Evolutionary conservation across 2,888 invertebrate genomes (phyloP).

Genomic region (Dendrolimus houi): DNA sequence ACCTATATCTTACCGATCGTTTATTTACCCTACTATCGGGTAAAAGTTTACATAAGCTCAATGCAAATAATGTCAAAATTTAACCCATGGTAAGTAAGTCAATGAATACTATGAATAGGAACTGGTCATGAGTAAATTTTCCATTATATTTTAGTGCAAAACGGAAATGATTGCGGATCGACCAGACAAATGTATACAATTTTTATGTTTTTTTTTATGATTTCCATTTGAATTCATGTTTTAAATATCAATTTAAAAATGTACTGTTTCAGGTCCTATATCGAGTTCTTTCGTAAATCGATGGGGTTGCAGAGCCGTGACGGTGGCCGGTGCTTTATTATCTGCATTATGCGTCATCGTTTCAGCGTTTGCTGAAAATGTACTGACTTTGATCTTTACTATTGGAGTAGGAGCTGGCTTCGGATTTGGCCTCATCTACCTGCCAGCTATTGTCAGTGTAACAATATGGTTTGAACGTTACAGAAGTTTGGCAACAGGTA

Average conservation of each 20-base stretch:
- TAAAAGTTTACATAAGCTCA: too few relatives aligned
- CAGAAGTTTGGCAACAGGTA: conserved; percentile 94
- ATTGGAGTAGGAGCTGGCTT: conserved; percentile 96
- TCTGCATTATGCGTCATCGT: conserved; percentile 85
- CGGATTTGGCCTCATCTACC: conserved; percentile 97
- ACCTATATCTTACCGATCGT: too few relatives aligned
- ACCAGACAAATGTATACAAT: too few relatives aligned
- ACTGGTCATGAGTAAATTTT: too few relatives aligned
- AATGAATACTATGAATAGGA: too few relatives aligned
- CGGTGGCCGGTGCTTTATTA: conserved; percentile 90
- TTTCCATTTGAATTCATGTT: not conserved
- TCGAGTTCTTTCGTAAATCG: conserved; percentile 96
- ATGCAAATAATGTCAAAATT: too few relatives aligned
- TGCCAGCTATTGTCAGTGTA: conserved; percentile 98
- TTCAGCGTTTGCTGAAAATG: conserved; percentile 89
- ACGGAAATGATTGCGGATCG: too few relatives aligned
- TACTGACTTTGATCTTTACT: conserved; percentile 91
- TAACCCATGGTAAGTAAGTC: too few relatives aligned
- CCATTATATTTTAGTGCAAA: too few relatives aligned
- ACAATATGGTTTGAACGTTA: conserved; percentile 97
- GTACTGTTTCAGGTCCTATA: conserved; percentile 87
- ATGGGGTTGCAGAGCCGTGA: conserved; percentile 94
- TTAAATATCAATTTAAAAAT: not conserved
- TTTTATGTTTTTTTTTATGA: too few relatives aligned
- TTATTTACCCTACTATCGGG: too few relatives aligned